These are phyloP conservation scores for Tachuris rubrigastra DNA, from an alignment of 2,113 vertebrate genomes.

Conservation along the genomic window DNA sequence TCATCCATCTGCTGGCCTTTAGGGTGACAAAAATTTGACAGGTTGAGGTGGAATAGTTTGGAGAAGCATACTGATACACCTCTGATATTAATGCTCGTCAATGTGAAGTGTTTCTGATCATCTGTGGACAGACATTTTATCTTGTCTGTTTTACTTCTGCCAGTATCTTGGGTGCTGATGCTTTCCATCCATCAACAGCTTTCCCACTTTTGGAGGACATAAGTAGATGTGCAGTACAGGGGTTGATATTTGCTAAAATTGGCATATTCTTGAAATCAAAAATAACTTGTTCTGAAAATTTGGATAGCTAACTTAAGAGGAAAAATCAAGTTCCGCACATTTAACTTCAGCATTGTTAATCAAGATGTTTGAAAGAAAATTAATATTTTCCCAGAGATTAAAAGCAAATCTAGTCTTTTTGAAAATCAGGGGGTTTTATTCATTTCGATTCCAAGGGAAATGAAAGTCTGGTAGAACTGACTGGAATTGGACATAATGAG, in stretches of 20 bases:
- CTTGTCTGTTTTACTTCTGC: background rate
- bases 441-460: background rate
- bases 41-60: background rate
- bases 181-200: background rate
- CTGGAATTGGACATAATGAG: slow-evolving; percentile 29
- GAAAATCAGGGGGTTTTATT: background rate
- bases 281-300: background rate
- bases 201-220: background rate
- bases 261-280: background rate
- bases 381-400: background rate
- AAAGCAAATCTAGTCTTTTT: slow-evolving; percentile 17
- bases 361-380: background rate
- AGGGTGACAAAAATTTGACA: background rate
- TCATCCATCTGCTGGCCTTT: background rate
- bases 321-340: background rate
- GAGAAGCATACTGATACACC: background rate
- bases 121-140: background rate
- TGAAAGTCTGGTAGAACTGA: background rate
- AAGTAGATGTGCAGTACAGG: background rate
- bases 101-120: background rate
- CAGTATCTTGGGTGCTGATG: background rate
- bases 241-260: slow-evolving; percentile 2
- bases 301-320: background rate
- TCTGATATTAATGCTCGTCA: background rate
- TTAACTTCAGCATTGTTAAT: background rate